Evolutionary conservation across 2,797 vertebrate species (phyloP).

Genomic region (Siniperca scherzeri): DNA sequence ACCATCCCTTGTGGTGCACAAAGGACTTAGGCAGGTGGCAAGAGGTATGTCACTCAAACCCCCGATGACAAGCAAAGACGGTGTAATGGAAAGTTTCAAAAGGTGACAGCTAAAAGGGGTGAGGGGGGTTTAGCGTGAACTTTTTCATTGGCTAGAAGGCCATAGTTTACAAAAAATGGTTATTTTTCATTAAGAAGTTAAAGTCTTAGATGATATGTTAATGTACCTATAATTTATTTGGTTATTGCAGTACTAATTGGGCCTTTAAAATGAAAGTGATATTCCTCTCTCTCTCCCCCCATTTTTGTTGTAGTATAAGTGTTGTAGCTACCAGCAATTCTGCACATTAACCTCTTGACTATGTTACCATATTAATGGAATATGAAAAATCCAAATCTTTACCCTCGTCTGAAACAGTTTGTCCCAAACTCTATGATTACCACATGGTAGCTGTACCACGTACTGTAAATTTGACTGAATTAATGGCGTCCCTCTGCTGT

Average conservation of each 20-base stretch:
- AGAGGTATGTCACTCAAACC: conserved; percentile 53
- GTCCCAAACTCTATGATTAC: not conserved
- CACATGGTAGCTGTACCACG: not conserved
- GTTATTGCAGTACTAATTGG: not conserved
- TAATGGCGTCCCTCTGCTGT: not conserved
- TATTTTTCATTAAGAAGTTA: not conserved
- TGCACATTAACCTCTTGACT: not conserved
- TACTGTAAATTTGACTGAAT: not conserved
- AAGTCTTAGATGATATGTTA: not conserved
- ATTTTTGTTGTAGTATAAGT: not conserved
- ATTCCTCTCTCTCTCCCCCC: not conserved
- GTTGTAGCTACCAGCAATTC: not conserved
- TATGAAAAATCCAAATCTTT: not conserved
- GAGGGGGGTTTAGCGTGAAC: not conserved
- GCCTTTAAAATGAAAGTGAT: conserved; percentile 1
- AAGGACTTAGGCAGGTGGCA: conserved; percentile 47
- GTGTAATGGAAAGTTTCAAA: conserved; percentile 49
- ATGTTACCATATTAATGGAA: not conserved
- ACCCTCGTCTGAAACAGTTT: not conserved
- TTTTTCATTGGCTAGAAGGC: not conserved
- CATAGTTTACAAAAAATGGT: not conserved
- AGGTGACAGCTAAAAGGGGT: conserved; percentile 25
- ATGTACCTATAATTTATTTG: not conserved
- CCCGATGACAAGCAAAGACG: conserved; percentile 39
- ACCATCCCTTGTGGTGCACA: conserved; percentile 45